Percentiles rank a stretch among this genome's conserved stretches.
These are phyloP conservation scores for Anas bahamensis DNA, from an alignment of 2,797 vertebrate species.

Conservation along the genomic window DNA sequence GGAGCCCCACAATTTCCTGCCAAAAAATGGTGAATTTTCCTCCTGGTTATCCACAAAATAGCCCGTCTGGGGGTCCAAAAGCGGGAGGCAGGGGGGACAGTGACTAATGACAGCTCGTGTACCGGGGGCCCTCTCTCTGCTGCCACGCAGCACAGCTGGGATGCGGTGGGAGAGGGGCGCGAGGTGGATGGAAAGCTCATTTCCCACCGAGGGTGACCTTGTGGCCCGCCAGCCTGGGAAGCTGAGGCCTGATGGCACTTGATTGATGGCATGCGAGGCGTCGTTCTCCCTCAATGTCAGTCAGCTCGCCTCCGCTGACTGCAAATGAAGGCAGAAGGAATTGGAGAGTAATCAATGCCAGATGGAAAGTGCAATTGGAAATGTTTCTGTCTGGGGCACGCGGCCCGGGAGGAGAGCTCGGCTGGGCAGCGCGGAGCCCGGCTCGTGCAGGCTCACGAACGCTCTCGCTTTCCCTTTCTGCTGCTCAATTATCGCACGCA, in stretches of 20 bases:
- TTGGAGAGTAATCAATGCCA: neutral
- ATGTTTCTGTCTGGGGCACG: neutral
- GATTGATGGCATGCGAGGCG: conserved; percentile 10
- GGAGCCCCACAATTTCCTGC: neutral
- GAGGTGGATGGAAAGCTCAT: neutral
- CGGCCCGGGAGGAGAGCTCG: neutral
- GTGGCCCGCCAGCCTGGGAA: neutral
- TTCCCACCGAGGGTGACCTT: neutral
- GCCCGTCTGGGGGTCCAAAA: neutral
- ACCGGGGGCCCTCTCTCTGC: accelerated
- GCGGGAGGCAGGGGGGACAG: neutral
- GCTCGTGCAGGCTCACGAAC: accelerated
- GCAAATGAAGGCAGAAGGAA: neutral
- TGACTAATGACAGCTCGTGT: neutral
- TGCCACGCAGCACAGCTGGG: neutral
- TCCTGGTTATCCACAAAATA: accelerated
- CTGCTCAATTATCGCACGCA: neutral
- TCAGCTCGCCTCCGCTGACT: neutral
- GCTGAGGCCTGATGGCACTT: neutral
- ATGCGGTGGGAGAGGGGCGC: neutral
- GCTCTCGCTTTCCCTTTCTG: neutral
- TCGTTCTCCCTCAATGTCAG: neutral
- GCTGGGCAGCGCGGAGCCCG: neutral
- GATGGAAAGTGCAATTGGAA: neutral
- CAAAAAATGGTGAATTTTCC: neutral